Base-by-base conservation (phyloP, 2,888 invertebrate species). In the Folsomia candida region DNA sequence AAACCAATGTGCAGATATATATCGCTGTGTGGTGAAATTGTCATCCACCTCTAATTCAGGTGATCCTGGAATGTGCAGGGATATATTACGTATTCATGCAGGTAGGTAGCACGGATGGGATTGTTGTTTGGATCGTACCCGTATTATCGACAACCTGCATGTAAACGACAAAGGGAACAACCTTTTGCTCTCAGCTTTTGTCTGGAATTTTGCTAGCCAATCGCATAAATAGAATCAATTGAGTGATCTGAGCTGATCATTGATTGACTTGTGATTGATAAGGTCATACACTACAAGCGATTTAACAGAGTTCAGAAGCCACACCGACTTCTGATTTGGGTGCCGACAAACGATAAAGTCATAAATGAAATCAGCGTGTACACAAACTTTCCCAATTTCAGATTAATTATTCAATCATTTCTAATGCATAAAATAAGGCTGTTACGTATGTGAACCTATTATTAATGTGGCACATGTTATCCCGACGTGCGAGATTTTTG, bases 241-340 rank as follows among this genome's bases (percentile, higher is more conserved):
- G 37, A 37, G 4, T 37, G 37, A 37, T 4, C 14, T 4, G 37
- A 4, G 14, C 4, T 37, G 37, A 37, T 37, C 4, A 37, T 37
- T 37, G 14, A 54, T 54, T 54, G 54, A 54, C 4, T 54, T 14
- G 18, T 54, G 54, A 54, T 54, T 54, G 54, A 54, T 54, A 54
- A 54, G 54, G 54, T 54, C 54, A 54, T 20, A 14, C n/a, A 54
- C 20, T 37, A 37, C 37, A 37, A 9, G 37, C 14, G 37, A 37
- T 37, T 37, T n/a, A 62, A 6, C 24, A 27, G 22, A 64, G 47
- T 64, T 64, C 63, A 64, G 63, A 64, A 64, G 63, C 63, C 51
- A 54, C 20, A 64, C 63, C 63, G 63, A 64, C 63, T 64, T 37
- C 63, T 37, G 63, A 47, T 64, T 64, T 47, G 6, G 47, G 24